A percentile compares a stretch with the other conserved stretches of the same genome.
Conservation (phyloP, 2,888 invertebrate species). For the Incurvaria masculella region DNA sequence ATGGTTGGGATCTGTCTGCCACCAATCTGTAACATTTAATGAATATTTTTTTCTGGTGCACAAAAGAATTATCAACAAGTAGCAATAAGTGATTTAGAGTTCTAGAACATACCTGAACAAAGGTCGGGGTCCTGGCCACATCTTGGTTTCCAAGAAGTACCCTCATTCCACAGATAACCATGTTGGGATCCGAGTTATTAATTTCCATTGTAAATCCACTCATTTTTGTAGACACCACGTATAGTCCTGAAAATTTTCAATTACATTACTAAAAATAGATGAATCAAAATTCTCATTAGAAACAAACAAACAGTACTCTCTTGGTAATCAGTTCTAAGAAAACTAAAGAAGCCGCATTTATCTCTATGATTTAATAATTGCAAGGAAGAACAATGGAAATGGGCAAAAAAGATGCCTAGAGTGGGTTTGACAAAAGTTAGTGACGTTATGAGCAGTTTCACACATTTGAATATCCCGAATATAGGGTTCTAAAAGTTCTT, state of each 20-base stretch:
- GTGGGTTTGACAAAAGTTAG: too few relatives aligned
- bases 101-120: conserved; percentile 58
- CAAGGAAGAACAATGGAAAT: too few relatives aligned
- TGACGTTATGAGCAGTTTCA: too few relatives aligned
- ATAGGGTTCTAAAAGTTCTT: too few relatives aligned
- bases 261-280: conserved; percentile 4
- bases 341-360: too few relatives aligned
- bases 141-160: conserved; percentile 85
- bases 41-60: background rate
- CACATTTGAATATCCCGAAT: too few relatives aligned
- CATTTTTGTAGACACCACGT: conserved; percentile 89
- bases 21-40: conserved; percentile 48
- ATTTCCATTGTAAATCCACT: conserved; percentile 88
- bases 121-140: conserved; percentile 71
- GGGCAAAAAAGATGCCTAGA: too few relatives aligned
- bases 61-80: conserved; percentile 4
- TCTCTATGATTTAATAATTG: too few relatives aligned
- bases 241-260: conserved; percentile 72
- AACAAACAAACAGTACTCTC: too few relatives aligned
- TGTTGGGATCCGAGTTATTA: conserved; percentile 79
- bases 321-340: too few relatives aligned
- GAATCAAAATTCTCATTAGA: background rate
- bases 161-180: conserved; percentile 87
- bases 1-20: conserved; percentile 71
- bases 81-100: background rate